These are phyloP conservation scores for Aethina tumida DNA, from an alignment of 1,140 invertebrate genomes.

Conservation along the genomic window DNA sequence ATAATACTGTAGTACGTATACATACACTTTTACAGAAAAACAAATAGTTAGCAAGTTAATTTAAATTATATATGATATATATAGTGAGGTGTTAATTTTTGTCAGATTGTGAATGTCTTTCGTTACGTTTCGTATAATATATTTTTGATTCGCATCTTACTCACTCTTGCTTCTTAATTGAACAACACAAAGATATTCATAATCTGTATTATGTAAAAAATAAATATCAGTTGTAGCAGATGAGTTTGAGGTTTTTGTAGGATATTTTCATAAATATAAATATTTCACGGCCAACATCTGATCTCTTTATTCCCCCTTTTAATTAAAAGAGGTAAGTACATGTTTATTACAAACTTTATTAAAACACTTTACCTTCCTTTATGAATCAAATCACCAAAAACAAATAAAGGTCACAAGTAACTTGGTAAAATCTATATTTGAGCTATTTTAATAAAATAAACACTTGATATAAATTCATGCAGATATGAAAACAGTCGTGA, in stretches of 20 bases:
- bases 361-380: too few relatives aligned
- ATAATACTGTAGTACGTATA: constrained; percentile 36
- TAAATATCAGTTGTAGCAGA: constrained; percentile 33
- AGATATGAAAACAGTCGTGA: too few relatives aligned
- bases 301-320: constrained; percentile 10
- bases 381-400: too few relatives aligned
- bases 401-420: too few relatives aligned
- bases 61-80: constrained; percentile 23
- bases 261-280: constrained; percentile 38
- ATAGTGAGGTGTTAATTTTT: constrained; percentile 32
- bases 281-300: constrained; percentile 30
- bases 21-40: constrained; percentile 36
- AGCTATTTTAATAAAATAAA: too few relatives aligned
- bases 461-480: too few relatives aligned
- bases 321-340: too few relatives aligned
- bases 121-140: constrained; percentile 5
- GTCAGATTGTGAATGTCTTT: constrained; percentile 19
- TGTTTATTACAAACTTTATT: too few relatives aligned
- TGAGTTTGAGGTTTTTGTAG: constrained; percentile 36
- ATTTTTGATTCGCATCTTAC: constrained; percentile 15
- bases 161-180: constrained; percentile 18
- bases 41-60: constrained; percentile 31
- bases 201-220: constrained; percentile 19
- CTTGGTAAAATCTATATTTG: too few relatives aligned
- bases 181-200: constrained; percentile 15